Conservation (phyloP, 2,797 vertebrate genomes). For the Coregonus ussuriensis region DNA sequence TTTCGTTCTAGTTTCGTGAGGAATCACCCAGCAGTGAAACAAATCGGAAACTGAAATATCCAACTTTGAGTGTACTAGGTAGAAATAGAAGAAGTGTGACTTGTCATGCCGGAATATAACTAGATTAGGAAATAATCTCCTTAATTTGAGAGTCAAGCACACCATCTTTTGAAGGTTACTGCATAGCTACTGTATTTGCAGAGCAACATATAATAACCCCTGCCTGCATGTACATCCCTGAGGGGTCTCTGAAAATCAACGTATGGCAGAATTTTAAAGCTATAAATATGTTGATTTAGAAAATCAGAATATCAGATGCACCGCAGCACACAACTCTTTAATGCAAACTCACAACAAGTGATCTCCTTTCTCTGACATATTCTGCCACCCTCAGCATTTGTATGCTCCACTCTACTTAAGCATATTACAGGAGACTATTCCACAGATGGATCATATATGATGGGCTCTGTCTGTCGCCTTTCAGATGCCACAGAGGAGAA, state of each 20-base stretch:
- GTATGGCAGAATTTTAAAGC: not conserved
- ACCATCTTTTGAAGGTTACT: not conserved
- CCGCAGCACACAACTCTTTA: not conserved
- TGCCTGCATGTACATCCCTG: not conserved
- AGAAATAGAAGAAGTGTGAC: not conserved
- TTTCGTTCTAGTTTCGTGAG: no score
- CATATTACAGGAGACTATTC: slow-evolving; percentile 2
- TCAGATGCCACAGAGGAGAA: not conserved
- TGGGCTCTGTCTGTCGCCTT: not conserved
- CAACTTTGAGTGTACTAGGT: not conserved
- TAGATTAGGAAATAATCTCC: not conserved
- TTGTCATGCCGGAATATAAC: not conserved
- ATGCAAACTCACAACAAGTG: not conserved
- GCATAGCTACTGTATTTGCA: not conserved
- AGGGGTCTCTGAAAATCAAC: not conserved
- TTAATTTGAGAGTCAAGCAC: not conserved
- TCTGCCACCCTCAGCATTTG: slow-evolving; percentile 22
- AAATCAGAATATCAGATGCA: not conserved
- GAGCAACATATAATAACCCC: not conserved
- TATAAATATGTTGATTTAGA: not conserved
- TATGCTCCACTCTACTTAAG: slow-evolving; percentile 3
- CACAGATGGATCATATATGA: slow-evolving; percentile 10
- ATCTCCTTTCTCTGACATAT: slow-evolving; percentile 2
- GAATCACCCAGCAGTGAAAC: not conserved
- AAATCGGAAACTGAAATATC: not conserved